Evolutionary conservation across 2,797 vertebrate species (phyloP), one percentile per base, ranked within the genome.

Genomic region (Peromyscus melanophrys): DNA sequence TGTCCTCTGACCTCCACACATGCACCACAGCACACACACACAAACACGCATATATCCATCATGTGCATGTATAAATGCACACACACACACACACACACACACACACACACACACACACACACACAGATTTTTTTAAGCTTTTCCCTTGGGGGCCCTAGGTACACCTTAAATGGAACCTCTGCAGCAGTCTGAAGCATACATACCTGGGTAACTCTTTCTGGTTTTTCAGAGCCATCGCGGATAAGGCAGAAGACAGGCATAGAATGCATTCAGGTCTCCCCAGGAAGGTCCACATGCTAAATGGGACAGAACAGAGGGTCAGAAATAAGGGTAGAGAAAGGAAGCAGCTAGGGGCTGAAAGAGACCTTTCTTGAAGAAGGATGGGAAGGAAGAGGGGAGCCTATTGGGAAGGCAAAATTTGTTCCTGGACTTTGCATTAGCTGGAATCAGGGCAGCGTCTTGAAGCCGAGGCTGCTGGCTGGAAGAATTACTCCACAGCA

Each of bases 241-340:
- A 61, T 0, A 94, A 80, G 57, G 49, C 63, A 76, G 94, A 95
- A 75, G 92, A 84, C 61, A 97, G 69, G 37, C 23, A 96, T 69
- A 97, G 84, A 19, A 97, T 10, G 25, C 80, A 71, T 67, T 65
- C 61, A 19, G 40, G 83, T 94, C 94, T 96, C 87, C n/a, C 5
- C 57, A 69, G 65, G 90, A 95, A 89, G 90, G 49, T 49, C 87
- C 76, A 23, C 96, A 96, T 97, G 69, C 90, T 96, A 78, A 89
- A 63, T 40, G 52, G 31, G 67, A 95, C 1, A 46, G 37, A 85
- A n/a, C 3, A 23, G n/a, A 3, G n/a, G 23, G 21, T 94, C 55
- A 94, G 82, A 88, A 69, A 81, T 4, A 21, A 3, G 0, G 1
- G 1, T 1, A 1, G 16, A 23, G 0, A 2, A 29, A 6, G 4